Evolutionary conservation across 2,888 invertebrate species (phyloP), one percentile per base, ranked within the genome.

Genomic region (Eupithecia abbreviata): DNA sequence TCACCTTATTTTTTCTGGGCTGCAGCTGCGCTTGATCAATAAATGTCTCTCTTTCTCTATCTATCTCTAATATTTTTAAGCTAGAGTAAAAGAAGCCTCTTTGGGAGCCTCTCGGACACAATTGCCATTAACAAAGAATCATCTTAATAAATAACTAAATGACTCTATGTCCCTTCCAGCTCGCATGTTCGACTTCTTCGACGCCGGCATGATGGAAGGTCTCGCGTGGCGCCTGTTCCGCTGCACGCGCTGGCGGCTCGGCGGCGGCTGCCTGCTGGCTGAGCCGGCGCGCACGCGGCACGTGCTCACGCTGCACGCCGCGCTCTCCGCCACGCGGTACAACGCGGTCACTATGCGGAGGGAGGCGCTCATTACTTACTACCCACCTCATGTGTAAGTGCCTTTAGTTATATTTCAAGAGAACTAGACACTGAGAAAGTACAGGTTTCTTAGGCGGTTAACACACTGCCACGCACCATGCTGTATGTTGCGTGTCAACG

Each of bases 111-210:
- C 30, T 30, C 30, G 30, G 30, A 30, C 30, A 30, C 30, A 30
- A 30, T 30, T 30, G 30, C 30, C 30, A 30, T 30, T 0, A 30
- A 30, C 30, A 30, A 30, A 30, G 30, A 30, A 30, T 30, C 30
- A 30, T 30, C 30, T 30, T 3, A 49, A 3, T 49, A 49, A 51
- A n/a, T n/a, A 58, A 58, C 18, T 18, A 58, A 58, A 58, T 2
- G 9, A 3, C 9, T 9, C 3, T 55, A 10, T 75, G 0, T 58
- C 69, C 30, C 81, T 95, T 96, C 42, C 95, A 98, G 98, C 98
- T 82, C 97, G 98, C 84, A 97, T 98, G 96, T 98, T 98, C 90
- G 99, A 99, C 93, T 98, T 97, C 95, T 98, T 99, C 93, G 99
- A 99, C 94, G 95, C 97, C 82, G 98, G 98, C 73, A 97, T 97